phyloP scores from a whole-genome alignment of 2,888 invertebrate species.

The Scaptomyza parva region DNA sequence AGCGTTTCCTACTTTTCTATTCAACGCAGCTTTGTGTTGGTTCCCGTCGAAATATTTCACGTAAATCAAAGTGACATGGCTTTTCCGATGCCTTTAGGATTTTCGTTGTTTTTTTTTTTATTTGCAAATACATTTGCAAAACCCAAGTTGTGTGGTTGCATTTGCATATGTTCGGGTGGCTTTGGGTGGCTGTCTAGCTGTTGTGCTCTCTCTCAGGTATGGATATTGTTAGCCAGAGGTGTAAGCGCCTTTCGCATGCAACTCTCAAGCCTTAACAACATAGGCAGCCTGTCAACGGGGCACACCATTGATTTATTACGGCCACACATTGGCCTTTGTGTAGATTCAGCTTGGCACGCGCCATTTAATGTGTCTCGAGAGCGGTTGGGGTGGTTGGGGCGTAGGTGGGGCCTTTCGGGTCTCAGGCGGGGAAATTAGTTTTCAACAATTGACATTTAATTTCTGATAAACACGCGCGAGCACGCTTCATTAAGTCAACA shows the following conservation, averaged over 20 bases:
- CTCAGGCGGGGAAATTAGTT: slow-evolving; percentile 68
- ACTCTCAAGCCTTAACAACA: slow-evolving; percentile 33
- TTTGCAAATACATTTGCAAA: slow-evolving; percentile 31
- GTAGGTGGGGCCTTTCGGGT: not conserved
- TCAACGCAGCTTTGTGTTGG: slow-evolving; percentile 23
- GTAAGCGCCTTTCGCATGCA: slow-evolving; percentile 34
- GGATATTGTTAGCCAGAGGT: slow-evolving; percentile 20
- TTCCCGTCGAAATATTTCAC: slow-evolving; percentile 33
- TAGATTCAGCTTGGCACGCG: slow-evolving; percentile 62
- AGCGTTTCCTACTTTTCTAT: slow-evolving; percentile 23
- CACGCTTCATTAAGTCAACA: slow-evolving; percentile 82
- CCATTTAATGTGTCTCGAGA: slow-evolving; percentile 59
- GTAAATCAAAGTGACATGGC: slow-evolving; percentile 77
- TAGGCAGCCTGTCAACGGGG: slow-evolving; percentile 66
- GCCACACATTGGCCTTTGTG: slow-evolving; percentile 6
- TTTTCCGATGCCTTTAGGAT: slow-evolving; percentile 35
- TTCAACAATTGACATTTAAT: slow-evolving; percentile 81
- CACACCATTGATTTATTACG: slow-evolving; percentile 68
- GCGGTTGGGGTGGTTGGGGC: not conserved
- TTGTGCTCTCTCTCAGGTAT: not conserved
- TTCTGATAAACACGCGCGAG: slow-evolving; percentile 80
- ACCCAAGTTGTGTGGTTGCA: slow-evolving; percentile 23
- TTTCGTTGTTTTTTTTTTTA: not conserved
- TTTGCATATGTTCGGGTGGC: not conserved
- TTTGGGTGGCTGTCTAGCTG: not conserved